These are phyloP conservation scores for Tragelaphus scriptus DNA, from an alignment of 2,113 vertebrate species.

Conservation along the genomic window DNA sequence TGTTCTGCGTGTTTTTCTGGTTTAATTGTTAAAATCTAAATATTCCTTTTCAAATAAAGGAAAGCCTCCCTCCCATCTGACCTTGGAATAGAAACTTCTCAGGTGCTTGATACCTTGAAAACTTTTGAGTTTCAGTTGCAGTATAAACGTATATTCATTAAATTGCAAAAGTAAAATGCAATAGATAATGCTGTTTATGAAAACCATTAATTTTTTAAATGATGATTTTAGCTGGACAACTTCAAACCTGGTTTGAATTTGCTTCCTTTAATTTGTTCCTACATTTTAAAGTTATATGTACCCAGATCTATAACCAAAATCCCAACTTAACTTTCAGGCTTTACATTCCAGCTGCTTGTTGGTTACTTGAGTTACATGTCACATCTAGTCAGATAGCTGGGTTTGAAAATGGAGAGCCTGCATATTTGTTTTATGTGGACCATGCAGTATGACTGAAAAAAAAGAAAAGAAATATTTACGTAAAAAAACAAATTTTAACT, in stretches of 20 bases:
- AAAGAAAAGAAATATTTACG: not conserved
- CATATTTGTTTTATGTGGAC: not conserved
- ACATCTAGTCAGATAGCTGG: not conserved
- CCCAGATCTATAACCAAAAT: not conserved
- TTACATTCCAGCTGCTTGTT: not conserved
- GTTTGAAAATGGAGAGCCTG: not conserved
- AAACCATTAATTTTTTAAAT: not conserved
- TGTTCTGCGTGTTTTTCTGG: not conserved
- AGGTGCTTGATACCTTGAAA: not conserved
- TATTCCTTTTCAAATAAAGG: not conserved
- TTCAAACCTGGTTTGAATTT: not conserved
- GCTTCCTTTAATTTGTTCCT: not conserved
- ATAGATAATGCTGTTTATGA: not conserved
- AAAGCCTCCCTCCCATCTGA: not conserved
- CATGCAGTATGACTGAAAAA: not conserved
- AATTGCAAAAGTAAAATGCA: not conserved
- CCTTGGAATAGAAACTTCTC: not conserved
- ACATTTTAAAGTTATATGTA: not conserved
- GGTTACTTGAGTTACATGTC: not conserved
- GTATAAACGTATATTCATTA: conserved; percentile 4
- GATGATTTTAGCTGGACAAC: not conserved
- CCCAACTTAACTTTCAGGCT: not conserved
- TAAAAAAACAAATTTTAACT: not conserved
- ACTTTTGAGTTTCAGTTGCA: not conserved
- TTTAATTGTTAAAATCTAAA: conserved; percentile 10